Base-by-base conservation (phyloP, 1,140 invertebrate genomes). In the Drosophila kurseongensis region DNA sequence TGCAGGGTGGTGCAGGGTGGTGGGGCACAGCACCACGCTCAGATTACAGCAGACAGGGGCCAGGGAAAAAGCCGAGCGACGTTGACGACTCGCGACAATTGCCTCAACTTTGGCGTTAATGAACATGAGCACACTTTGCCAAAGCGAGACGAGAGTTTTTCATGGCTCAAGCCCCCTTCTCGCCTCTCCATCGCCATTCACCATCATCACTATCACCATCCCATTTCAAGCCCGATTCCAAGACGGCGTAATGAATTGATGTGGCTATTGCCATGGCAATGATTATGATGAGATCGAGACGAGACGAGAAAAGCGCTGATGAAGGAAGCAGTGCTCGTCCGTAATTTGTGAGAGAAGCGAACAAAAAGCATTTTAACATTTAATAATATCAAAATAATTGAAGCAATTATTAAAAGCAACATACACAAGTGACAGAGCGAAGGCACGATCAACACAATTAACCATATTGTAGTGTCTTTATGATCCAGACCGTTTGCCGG, bases 381-480 rank as follows among this genome's bases (percentile, higher is more conserved):
- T 90, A 84, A 90, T 89, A 89, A 89, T 90, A 90, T 84, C 73
- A 89, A 89, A 89, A 84, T 89, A 90, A 89, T 89, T 89, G 80
- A 89, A 81, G 84, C 84, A 90, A 89, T 89, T 89, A 89, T 65
- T 54, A 69, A 61, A 18, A 50, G 73, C 40, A 50, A 58, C 27
- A 42, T 18, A 45, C 48, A 65, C 59, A 9, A 62, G 58, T 67
- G 50, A 14, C 48, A 38, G 55, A 51, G 40, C n/a, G 32, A 56
- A 56, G 35, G 65, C 51, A 76, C 47, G 78, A 85, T 86, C 68
- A 79, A 59, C 58, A 65, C 83, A 86, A 89, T 86, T 86, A 86
- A 74, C 52, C 66, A 67, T 54, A 61, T 75, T 78, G 67, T 78
- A 59, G 57, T 85, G 77, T 77, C 73, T 60, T 74, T 77, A 74